phyloP scores from a whole-genome alignment of 1,140 invertebrate species.

The Bilobella aurantiaca region DNA sequence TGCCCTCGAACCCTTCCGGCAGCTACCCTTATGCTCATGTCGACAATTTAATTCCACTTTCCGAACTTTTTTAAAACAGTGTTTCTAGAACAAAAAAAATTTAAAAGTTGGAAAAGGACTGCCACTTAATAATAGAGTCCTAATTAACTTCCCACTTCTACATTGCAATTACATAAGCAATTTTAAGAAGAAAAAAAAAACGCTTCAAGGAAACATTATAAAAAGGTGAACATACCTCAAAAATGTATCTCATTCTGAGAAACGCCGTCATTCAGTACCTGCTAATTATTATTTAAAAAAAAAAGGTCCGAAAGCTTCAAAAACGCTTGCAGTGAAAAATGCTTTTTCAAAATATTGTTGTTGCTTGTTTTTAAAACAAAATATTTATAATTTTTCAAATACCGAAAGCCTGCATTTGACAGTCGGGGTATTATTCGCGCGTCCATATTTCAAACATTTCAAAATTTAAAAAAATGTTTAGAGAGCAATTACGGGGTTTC shows the following conservation, averaged over 20 bases:
- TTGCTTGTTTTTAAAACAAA: neutral
- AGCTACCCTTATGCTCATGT: neutral
- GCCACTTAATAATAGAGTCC: neutral
- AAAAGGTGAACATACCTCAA: neutral
- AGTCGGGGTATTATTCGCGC: too few relatives aligned
- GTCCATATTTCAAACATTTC: too few relatives aligned
- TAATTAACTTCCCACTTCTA: neutral
- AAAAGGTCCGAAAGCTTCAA: neutral
- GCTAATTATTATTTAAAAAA: neutral
- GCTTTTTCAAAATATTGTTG: too few relatives aligned
- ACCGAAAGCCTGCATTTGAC: too few relatives aligned
- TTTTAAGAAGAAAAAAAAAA: neutral
- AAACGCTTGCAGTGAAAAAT: neutral
- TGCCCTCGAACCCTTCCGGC: neutral
- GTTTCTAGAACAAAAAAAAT: too few relatives aligned
- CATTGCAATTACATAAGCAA: neutral
- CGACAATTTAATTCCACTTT: neutral
- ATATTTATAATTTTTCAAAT: too few relatives aligned
- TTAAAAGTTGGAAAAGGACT: neutral
- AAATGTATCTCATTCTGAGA: neutral
- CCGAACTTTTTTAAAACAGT: neutral
- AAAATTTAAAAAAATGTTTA: too few relatives aligned
- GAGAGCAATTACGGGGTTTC: too few relatives aligned
- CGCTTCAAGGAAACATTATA: neutral
- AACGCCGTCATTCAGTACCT: neutral